Evolutionary conservation across 2,113 vertebrate genomes (phyloP), one percentile per base, ranked within the genome.

Genomic region (Paracanthobrama guichenoti): DNA sequence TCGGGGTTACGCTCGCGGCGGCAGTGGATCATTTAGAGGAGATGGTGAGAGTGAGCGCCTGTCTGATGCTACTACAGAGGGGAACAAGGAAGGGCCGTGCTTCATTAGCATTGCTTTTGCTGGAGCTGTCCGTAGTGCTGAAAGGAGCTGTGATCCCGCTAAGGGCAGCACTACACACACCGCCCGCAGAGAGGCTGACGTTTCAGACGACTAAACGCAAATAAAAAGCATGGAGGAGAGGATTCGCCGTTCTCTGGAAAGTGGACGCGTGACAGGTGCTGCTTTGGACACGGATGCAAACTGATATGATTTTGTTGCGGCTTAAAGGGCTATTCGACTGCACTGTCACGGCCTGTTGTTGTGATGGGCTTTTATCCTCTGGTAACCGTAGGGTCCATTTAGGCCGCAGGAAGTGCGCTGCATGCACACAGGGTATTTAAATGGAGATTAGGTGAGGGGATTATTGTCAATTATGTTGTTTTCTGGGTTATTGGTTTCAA

Each of bases 31-130:
- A 44, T 71, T 82, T 69, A 55, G 28, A 53, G 13, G 42, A 59
- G 59, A 79, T 62, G 76, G 55, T 42, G 77, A 79, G 39, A 62
- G 79, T 16, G 62, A 67, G 79, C 26, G 13, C 28, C 31, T 31
- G 57, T 79, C n/a, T 80, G 79, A 80, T 80, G 79, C 10, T 31
- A 28, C 16, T 35, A 80, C 26, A 53, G 50, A 81, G 48, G 48
- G 16, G 66, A 82, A 55, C 20, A 8, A 71, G 64, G 31, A 82
- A 57, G 80, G n/a, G 66, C 46, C 2, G 66, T 11, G 20, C 80
- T 82, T 71, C 66, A 82, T 82, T 82, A 82, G 48, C 80, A 82
- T 42, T 72, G 79, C 79, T 35, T 79, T 50, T 50, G 80, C 66
- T 57, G 22, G 80, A 39, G 64, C 80, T 57, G 80, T 82, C 80